phyloP scores from a whole-genome alignment of 2,797 vertebrate species.

The Dipus sagitta region DNA sequence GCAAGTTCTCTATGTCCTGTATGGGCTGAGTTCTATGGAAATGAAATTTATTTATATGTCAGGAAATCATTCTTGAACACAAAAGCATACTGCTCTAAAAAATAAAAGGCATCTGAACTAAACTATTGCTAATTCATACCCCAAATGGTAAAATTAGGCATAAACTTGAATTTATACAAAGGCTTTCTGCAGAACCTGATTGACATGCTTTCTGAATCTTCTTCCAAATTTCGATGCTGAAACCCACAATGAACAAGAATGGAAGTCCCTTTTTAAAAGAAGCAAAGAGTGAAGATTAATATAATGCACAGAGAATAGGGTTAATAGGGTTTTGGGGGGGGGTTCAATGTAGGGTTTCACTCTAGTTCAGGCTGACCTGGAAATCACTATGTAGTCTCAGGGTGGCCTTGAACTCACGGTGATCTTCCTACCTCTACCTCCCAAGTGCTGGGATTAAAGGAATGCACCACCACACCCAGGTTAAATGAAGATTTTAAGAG shows the following conservation, averaged over 20 bases:
- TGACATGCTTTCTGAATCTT: conserved; percentile 68
- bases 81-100: conserved; percentile 43
- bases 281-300: conserved; percentile 47
- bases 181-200: conserved; percentile 45
- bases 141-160: conserved; percentile 38
- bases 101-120: background rate
- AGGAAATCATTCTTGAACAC: conserved; percentile 19
- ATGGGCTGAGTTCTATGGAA: background rate
- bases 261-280: conserved; percentile 54
- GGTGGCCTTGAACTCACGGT: too few relatives aligned
- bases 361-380: too few relatives aligned
- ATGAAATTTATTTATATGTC: background rate
- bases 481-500: conserved; percentile 29
- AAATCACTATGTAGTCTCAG: too few relatives aligned
- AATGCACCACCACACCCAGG: too few relatives aligned
- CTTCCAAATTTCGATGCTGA: conserved; percentile 67
- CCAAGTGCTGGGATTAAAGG: too few relatives aligned
- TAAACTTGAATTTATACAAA: conserved; percentile 35
- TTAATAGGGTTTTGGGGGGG: background rate
- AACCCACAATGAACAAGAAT: background rate
- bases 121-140: conserved; percentile 36
- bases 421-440: too few relatives aligned
- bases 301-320: background rate
- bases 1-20: background rate
- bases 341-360: too few relatives aligned